Evolutionary conservation across 2,888 invertebrate species (phyloP), one percentile per base, ranked within the genome.

Genomic region (Pristionchus mayeri): DNA sequence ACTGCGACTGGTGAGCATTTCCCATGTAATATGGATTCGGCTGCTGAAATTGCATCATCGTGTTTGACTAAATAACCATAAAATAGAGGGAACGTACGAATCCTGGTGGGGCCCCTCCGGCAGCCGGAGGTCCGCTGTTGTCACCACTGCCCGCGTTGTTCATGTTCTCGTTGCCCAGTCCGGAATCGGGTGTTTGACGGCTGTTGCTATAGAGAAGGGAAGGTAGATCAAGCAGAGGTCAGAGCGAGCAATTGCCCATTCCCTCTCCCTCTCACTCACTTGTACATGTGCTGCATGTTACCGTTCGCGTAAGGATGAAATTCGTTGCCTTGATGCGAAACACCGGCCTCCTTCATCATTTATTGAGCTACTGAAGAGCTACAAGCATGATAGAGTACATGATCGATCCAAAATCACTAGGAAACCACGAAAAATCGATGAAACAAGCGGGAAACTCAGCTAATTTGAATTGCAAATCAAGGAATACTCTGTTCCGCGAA

Each of bases 151-250:
- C 63, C 21, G 48, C 50, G 76, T 78, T 78, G 76, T 78, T 78
- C 76, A 78, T 78, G 50, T 30, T 78, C 57, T 80, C 80, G n/a
- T 54, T 57, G 54, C 54, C 80, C 37, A 80, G 80, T 6, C 80
- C 80, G 80, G 80, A 80, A 80, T 80, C 80, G 37, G 80, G 80
- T 30, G 80, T 80, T 57, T 80, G 57, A 16, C 57, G 80, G 27
- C 57, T 80, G 54, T 7, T 54, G 40, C 78, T 78, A 30, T 18
- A 78, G 3, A 30, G 52, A 78, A 30, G 21, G 40, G 78, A 48
- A 50, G 48, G 48, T 48, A 48, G 52, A 78, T 52, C 48, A 48
- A 34, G 30, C 2, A 6, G 78, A 9, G 48, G 21, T n/a, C 24
- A 24, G 21, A 4, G 9, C 27, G 3, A 48, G 13, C 48, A 27